Base-by-base conservation (phyloP, 2,797 vertebrate species). In the Peromyscus eremicus region DNA sequence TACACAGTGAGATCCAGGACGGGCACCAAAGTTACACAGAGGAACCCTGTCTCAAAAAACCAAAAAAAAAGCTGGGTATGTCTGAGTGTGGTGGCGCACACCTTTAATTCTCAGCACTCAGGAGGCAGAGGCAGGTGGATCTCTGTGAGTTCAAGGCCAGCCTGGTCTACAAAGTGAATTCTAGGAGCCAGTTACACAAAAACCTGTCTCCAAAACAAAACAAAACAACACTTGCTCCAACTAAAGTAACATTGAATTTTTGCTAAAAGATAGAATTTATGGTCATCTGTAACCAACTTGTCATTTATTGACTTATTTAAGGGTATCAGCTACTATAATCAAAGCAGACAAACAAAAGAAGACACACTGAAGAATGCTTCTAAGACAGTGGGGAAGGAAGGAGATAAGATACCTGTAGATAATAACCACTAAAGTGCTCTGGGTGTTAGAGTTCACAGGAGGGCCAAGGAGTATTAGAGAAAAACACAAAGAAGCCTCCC, bases 201-300 rank as follows among this genome's bases (percentile, higher is more conserved):
- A 9, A 66, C 27, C 27, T 84, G 60, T 46, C 60, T 46, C 5
- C 55, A 55, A 52, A 60, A 60, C 57, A 19, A 62, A 62, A 62
- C 21, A 21, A 71, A 90, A 90, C 66, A 89, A 81, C 6, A 7
- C 21, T 93, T 93, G 62, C 13, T 93, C 77, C 92, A 92, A 94
- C 62, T 55, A 92, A 94, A 93, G 16, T 79, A 77, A 95, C 52
- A 62, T 2, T 76, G 40, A 89, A 90, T 83, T 97, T 89, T 92
- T 94, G 27, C 81, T 94, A 94, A 95, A 95, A 91, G 60, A 10
- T 88, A 92, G 82, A 96, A 86, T 84, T 96, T 81, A 71, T 13
- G 55, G 70, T 77, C 64, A 80, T 29, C 52, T 80, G 52, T 80
- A 96, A 70, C 32, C 70, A 46, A 75, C 68, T 94, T 55, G 80